Evolutionary conservation across 2,888 invertebrate genomes (phyloP), one percentile per base, ranked within the genome.

Genomic region (Bimastos eiseni): DNA sequence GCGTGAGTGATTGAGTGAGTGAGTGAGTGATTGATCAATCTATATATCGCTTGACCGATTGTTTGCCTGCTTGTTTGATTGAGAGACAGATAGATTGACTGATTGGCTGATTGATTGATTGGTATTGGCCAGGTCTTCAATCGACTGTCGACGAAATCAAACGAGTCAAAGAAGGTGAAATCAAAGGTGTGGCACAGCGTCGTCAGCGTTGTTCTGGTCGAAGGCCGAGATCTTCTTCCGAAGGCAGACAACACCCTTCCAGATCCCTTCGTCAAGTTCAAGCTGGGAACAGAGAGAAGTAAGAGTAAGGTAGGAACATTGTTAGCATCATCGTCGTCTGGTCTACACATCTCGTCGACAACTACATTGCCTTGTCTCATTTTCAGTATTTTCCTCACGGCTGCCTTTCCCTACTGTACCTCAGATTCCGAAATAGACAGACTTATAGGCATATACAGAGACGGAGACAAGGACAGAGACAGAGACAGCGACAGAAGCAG

Each of bases 271-370:
- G 98, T 98, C 94, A 99, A 98, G 96, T 98, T 99, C 96, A 97
- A 98, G 95, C 96, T 99, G 95, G 99, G 98, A 92, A 97, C 97
- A 94, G 99, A 99, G 96, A 99, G 99, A 96, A 99, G 98, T 96
- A 99, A 98, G 96, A 98, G 98, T 95, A 98, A 98, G 94, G 96
- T 96, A 92, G 91, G 70, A 55, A 86, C 86, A 86, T 11, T 30
- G 13, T n/a, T 13, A 70, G 4, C 30, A 70, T 70, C 70, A 41
- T 11, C 6, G 70, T 13, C 70, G 30, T 0, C 3, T 55, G 15
- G 19, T 24, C 24, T 49, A 19, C 41, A 41, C 15, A 21, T 49
- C 19, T 49, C 1, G 19, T 49, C 24, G 19, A 49, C 8, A 1
- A 13, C 15, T 49, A 49, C 49, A 6, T 21, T 49, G 49, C 24